Percentiles rank a stretch among this genome's conserved stretches.
Evolutionary conservation across 1,140 invertebrate species (phyloP).

Genomic region (Platyscapa corneri): DNA sequence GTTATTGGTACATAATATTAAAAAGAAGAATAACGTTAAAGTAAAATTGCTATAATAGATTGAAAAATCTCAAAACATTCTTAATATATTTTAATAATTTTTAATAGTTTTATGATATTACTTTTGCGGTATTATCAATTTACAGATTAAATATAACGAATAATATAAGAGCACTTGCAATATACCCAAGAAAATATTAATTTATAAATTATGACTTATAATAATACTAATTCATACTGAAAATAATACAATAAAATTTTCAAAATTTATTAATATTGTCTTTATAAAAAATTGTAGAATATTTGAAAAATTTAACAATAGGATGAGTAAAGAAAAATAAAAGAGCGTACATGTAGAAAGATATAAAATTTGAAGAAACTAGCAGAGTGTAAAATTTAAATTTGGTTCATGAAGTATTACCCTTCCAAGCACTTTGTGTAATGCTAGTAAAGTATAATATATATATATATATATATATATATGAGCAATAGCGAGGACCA

Average conservation of each 20-base stretch:
- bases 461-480: too few species aligned
- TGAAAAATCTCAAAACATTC: too few species aligned
- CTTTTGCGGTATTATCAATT: too few species aligned
- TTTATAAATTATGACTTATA: too few species aligned
- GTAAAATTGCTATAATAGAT: too few species aligned
- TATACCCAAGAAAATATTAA: too few species aligned
- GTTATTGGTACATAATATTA: too few species aligned
- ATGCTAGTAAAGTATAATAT: constrained; percentile 9
- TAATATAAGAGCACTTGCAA: too few species aligned
- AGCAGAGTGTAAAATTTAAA: not conserved
- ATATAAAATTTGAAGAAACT: constrained; percentile 1
- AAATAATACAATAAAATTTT: not conserved
- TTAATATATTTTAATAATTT: too few species aligned
- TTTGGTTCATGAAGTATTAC: constrained; percentile 8
- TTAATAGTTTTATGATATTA: too few species aligned
- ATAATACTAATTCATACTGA: not conserved
- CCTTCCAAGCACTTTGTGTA: not conserved
- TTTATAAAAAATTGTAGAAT: not conserved
- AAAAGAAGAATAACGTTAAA: too few species aligned
- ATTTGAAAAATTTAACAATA: not conserved
- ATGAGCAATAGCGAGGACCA: not conserved
- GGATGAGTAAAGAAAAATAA: not conserved
- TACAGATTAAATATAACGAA: too few species aligned
- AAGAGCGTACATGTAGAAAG: not conserved
- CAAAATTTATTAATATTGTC: not conserved